Evolutionary conservation across 2,888 invertebrate species (phyloP).

Genomic region (Acrobasis repandana): DNA sequence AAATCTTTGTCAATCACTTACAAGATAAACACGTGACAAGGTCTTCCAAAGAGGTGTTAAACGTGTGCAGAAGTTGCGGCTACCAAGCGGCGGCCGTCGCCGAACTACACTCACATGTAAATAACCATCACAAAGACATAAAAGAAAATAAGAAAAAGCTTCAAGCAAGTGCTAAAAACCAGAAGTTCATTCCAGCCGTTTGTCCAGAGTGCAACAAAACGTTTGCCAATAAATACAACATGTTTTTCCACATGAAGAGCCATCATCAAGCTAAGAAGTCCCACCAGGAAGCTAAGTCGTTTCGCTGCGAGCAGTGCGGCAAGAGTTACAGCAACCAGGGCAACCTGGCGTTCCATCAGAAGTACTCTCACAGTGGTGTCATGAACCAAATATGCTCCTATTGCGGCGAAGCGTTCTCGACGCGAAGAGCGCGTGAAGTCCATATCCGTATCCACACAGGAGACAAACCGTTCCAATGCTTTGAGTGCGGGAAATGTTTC

Average conservation of each 20-base stretch:
- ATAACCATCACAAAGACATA: constrained; percentile 32
- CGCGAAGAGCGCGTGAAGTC: constrained; percentile 59
- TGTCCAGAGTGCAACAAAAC: constrained; percentile 76
- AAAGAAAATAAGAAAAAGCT: constrained; percentile 31
- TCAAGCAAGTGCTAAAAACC: constrained; percentile 41
- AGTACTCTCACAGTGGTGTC: constrained; percentile 65
- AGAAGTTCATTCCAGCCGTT: constrained; percentile 62
- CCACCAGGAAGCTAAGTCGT: constrained; percentile 47
- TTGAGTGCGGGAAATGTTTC: constrained; percentile 61
- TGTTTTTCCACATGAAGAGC: constrained; percentile 68
- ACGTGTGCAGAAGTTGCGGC: constrained; percentile 53
- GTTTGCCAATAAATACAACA: constrained; percentile 76
- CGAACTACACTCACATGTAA: constrained; percentile 42
- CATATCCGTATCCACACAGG: constrained; percentile 74
- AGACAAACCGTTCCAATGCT: constrained; percentile 68
- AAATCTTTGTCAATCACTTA: constrained; percentile 52
- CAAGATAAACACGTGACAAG: constrained; percentile 45
- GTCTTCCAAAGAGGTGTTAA: constrained; percentile 15
- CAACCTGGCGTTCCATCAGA: constrained; percentile 68
- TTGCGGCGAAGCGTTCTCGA: constrained; percentile 77
- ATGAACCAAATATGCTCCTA: constrained; percentile 63
- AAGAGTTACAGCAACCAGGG: constrained; percentile 69
- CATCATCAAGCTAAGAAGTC: constrained; percentile 47
- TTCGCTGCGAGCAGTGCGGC: constrained; percentile 68
- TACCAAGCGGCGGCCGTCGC: constrained; percentile 34